Evolutionary conservation across 2,888 invertebrate genomes (phyloP).

Genomic region (Callyntrura sp.): DNA sequence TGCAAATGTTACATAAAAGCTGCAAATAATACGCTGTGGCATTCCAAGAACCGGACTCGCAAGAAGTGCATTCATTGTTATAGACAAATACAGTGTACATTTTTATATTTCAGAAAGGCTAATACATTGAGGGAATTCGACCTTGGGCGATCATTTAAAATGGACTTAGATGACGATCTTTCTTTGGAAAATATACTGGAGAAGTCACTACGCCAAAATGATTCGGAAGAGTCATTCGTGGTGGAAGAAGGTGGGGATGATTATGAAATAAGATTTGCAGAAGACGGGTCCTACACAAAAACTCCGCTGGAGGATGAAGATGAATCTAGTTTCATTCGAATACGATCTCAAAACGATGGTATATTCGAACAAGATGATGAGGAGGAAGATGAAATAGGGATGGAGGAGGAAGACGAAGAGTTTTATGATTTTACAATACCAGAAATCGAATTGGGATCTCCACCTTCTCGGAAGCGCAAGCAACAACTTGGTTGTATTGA

Average conservation of each 20-base stretch:
- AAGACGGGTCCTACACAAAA: too few species aligned
- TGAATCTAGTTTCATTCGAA: constrained; percentile 40
- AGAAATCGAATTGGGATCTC: constrained; percentile 29
- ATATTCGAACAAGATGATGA: constrained; percentile 67
- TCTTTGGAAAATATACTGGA: background rate
- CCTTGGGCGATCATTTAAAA: background rate
- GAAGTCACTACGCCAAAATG: background rate
- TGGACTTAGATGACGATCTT: background rate
- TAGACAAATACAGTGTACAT: too few species aligned
- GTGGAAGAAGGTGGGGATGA: background rate
- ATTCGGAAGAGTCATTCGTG: background rate
- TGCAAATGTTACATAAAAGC: background rate
- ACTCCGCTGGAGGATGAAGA: constrained; percentile 16
- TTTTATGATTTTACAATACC: constrained; percentile 57
- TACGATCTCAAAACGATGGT: constrained; percentile 56
- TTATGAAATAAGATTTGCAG: too few species aligned
- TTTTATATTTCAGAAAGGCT: background rate
- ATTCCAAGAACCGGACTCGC: background rate
- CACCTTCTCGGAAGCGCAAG: constrained; percentile 51
- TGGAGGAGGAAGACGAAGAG: constrained; percentile 39
- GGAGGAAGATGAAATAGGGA: background rate
- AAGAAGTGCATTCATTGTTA: too few species aligned
- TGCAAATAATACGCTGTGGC: background rate
- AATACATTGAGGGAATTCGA: background rate
- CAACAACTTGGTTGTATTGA: constrained; percentile 39